Evolutionary conservation across 2,113 vertebrate genomes (phyloP), one percentile per base, ranked within the genome.

Genomic region (Coptodon bakossiorum): DNA sequence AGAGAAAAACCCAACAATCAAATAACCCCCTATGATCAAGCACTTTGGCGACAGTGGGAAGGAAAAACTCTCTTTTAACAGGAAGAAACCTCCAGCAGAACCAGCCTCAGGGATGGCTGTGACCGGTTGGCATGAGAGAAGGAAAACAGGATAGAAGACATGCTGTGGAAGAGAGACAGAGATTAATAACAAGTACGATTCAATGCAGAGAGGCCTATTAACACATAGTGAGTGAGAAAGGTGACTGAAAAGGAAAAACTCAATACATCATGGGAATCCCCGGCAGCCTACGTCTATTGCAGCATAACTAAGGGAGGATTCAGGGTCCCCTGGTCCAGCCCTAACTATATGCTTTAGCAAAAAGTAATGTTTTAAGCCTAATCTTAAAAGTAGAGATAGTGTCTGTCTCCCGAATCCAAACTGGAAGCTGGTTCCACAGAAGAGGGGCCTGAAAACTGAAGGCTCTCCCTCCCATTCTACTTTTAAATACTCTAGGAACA

Each of bases 201-300:
- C 0, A 59, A 9, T 59, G 5, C 0, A 59, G 56, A 59, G 27
- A 59, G 0, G 24, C 29, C 56, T 59, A 0, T 29, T 16, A 59
- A 59, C 0, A 57, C 1, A 29, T 0, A 5, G 27, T 29, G 13
- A 59, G 56, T 16, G 0, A 59, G 27, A 59, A 29, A 59, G 27
- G 56, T 59, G 0, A 59, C 56, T 29, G 24, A 0, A 57, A 57
- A 57, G 24, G 54, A 57, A 57, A 57, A 57, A 29, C 29, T 29
- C 56, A 57, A 57, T 9, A 0, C 54, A 57, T 57, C 54, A 9
- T 5, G 56, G 24, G 56, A 57, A 16, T 57, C 54, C 54, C n/a
- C 0, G 0, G 24, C 54, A 57, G 24, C 54, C 12, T 57, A 27
- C 4, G 0, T 0, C 54, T 57, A 27, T 14, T 14, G 24, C 24